A percentile compares a stretch with the other conserved stretches of the same genome.
phyloP scores from a whole-genome alignment of 2,113 vertebrate species.

The Oreocharis arfaki region DNA sequence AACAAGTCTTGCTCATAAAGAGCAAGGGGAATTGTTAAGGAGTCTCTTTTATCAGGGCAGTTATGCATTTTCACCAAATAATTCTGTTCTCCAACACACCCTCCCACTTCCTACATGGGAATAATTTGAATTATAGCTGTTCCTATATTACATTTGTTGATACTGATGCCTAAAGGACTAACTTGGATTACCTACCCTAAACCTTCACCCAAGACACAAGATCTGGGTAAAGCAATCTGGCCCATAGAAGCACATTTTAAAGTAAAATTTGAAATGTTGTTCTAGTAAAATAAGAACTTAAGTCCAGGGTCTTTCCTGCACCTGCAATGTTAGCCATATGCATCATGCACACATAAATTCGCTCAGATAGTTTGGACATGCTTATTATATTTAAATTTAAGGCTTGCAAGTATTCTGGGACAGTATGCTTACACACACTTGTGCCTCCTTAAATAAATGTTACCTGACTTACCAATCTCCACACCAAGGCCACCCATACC shows the following conservation, averaged over 20 bases:
- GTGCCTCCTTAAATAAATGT: neutral
- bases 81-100: neutral
- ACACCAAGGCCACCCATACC: constrained; percentile 92
- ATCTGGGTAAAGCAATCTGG: neutral
- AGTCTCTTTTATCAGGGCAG: neutral
- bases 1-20: neutral
- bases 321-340: neutral
- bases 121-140: neutral
- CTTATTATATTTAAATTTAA: neutral
- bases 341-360: neutral
- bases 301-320: neutral
- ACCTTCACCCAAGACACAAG: neutral
- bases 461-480: constrained; percentile 85
- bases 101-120: neutral
- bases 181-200: neutral
- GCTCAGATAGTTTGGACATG: neutral
- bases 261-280: neutral
- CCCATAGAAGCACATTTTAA: neutral
- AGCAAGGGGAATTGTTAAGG: neutral
- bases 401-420: neutral
- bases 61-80: neutral
- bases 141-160: neutral
- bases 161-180: neutral
- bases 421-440: neutral
- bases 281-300: neutral